Conservation (phyloP, 2,888 invertebrate species). For the Stramonita haemastoma region DNA sequence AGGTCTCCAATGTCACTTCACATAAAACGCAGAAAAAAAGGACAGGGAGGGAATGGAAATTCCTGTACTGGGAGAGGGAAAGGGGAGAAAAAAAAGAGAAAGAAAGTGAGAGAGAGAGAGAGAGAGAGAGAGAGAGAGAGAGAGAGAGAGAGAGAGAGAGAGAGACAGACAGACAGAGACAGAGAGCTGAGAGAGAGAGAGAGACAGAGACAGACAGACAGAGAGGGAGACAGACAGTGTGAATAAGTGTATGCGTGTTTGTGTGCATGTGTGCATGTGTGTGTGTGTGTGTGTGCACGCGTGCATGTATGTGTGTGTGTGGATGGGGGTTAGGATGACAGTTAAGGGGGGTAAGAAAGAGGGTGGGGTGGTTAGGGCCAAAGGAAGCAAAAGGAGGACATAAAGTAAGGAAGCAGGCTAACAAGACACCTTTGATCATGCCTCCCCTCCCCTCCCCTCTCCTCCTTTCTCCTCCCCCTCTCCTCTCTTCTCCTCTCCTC, state of each 20-base stretch:
- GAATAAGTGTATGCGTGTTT: background rate
- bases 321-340: background rate
- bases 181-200: background rate
- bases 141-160: background rate
- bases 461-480: background rate
- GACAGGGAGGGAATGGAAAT: background rate
- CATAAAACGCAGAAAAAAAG: no score
- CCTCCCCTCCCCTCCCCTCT: background rate
- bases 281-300: background rate
- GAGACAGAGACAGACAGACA: conserved; percentile 7
- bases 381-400: no score
- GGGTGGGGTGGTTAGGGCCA: no score
- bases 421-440: conserved; percentile 5
- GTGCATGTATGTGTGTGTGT: background rate
- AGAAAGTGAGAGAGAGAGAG: background rate
- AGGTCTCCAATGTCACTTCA: no score
- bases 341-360: no score
- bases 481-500: no score
- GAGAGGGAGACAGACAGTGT: background rate
- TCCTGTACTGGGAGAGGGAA: background rate
- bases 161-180: conserved; percentile 28
- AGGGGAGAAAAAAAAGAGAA: background rate
- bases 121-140: conserved; percentile 36
- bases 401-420: background rate
- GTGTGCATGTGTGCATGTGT: background rate